Evolutionary conservation across 2,888 invertebrate genomes (phyloP), one percentile per base, ranked within the genome.

Genomic region (Pteria penguin): DNA sequence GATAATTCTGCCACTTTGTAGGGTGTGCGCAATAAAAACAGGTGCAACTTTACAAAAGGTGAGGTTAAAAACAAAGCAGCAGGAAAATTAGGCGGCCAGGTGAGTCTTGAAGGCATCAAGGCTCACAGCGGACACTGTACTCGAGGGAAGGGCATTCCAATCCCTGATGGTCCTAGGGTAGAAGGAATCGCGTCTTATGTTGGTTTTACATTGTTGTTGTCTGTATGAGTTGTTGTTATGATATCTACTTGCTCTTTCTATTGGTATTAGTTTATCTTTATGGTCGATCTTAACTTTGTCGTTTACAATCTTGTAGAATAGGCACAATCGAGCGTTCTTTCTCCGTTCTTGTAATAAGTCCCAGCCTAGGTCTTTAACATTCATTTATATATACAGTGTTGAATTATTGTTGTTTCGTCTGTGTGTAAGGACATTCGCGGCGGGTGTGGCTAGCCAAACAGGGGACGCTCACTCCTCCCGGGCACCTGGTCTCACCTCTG

Each of bases 101-200:
- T 8, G 11, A 8, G 60, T 26, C 26, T 70, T 70, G 60, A 60
- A 60, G 4, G 69, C 22, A 2, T 24, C 45, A 29, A 31, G 32
- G 24, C 36, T 52, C 8, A 22, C 54, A 11, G 36, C 29, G 29
- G 27, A 36, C 55, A 63, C 29, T 24, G 27, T 63, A 18, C 45
- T 45, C n/a, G 63, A 45, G n/a, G 54, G 63, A 11, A 71, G 32
- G 2, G 63, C 31, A 24, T 71, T 71, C 63, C 71, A 71, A 22
- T 63, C 63, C 31, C 63, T 14, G 27, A 63, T 61, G 4, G 55
- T 71, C n/a, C 61, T 24, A 24, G 3, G 32, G 52, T 60, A 71
- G 32, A 63, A 63, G 8, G 71, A 54, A 27, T 22, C 27, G 14
- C 45, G 33, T 32, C 71, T 45, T 8, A 27, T 29, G 29, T 62